Conservation (phyloP, 2,888 invertebrate genomes). For the Andrena haemorrhoa region DNA sequence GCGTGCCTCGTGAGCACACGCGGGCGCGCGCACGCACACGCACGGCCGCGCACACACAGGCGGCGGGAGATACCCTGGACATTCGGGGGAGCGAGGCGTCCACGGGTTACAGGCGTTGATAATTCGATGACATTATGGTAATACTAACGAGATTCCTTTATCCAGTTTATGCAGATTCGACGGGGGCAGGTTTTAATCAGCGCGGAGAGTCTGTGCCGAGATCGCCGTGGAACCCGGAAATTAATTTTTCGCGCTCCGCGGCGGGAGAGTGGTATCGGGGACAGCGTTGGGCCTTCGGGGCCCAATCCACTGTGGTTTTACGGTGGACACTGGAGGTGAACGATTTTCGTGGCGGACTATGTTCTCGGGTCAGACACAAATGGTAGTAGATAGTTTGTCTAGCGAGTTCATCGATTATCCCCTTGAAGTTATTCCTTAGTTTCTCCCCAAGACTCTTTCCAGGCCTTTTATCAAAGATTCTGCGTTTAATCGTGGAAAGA, state of each 20-base stretch:
- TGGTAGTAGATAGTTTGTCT: too few species aligned
- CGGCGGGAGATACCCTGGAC: conserved; percentile 21
- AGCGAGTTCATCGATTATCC: too few species aligned
- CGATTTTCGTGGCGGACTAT: too few species aligned
- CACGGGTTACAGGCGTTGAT: conserved; percentile 67
- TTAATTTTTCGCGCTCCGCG: conserved; percentile 10
- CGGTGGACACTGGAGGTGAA: too few species aligned
- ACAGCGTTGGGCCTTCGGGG: too few species aligned
- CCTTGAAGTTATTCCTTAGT: too few species aligned
- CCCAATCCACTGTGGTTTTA: too few species aligned
- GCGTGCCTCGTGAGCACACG: conserved; percentile 74
- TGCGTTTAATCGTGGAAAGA: too few species aligned
- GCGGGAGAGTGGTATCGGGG: neutral
- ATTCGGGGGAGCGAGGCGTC: neutral
- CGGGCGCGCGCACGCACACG: neutral
- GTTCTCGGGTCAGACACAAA: too few species aligned
- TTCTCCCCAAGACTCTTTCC: too few species aligned
- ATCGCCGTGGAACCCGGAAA: conserved; percentile 25
- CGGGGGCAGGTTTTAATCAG: conserved; percentile 29
- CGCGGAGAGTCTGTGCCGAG: conserved; percentile 4
- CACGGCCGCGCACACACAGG: neutral
- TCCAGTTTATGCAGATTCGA: conserved; percentile 44
- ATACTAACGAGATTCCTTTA: conserved; percentile 67
- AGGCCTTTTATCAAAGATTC: too few species aligned
- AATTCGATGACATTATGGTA: conserved; percentile 72